Evolutionary conservation across 1,140 invertebrate genomes (phyloP).

Genomic region (Zelostemma sp.): DNA sequence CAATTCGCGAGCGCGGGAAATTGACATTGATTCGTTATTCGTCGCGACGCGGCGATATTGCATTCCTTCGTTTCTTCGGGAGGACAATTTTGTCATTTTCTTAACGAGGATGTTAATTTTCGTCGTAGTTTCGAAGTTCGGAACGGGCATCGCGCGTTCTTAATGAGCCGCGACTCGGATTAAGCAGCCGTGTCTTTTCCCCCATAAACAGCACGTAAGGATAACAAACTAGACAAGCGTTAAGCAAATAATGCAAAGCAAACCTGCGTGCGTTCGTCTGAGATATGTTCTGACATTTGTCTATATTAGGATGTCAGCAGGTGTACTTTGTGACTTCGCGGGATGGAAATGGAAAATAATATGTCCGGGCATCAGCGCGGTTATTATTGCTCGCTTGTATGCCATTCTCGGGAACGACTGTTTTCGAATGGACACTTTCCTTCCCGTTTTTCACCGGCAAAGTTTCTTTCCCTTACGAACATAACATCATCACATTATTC

Average conservation of each 20-base stretch:
- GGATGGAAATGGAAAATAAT: constrained; percentile 63
- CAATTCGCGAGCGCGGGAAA: constrained; percentile 27
- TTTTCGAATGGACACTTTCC: neutral
- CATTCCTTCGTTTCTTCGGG: constrained; percentile 8
- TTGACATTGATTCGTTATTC: constrained; percentile 36
- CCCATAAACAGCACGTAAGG: constrained; percentile 48
- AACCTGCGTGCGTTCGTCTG: constrained; percentile 54
- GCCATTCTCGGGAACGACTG: constrained; percentile 32
- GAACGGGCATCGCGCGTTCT: constrained; percentile 33
- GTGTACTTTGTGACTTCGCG: constrained; percentile 38
- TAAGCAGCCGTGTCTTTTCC: constrained; percentile 43
- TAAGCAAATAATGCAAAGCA: constrained; percentile 67
- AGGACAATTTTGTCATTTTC: neutral
- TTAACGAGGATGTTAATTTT: neutral
- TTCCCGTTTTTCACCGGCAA: neutral
- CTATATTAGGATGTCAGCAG: constrained; percentile 61
- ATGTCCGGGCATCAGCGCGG: constrained; percentile 52
- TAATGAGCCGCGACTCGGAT: constrained; percentile 34
- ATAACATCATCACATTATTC: no score
- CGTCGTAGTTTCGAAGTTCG: constrained; percentile 18
- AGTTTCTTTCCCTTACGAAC: no score
- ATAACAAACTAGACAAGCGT: constrained; percentile 60
- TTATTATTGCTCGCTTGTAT: constrained; percentile 51
- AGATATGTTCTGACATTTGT: constrained; percentile 66
- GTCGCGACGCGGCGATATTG: constrained; percentile 23